Base-by-base conservation (phyloP, 1,140 invertebrate genomes). In the Drosophila saltans region DNA sequence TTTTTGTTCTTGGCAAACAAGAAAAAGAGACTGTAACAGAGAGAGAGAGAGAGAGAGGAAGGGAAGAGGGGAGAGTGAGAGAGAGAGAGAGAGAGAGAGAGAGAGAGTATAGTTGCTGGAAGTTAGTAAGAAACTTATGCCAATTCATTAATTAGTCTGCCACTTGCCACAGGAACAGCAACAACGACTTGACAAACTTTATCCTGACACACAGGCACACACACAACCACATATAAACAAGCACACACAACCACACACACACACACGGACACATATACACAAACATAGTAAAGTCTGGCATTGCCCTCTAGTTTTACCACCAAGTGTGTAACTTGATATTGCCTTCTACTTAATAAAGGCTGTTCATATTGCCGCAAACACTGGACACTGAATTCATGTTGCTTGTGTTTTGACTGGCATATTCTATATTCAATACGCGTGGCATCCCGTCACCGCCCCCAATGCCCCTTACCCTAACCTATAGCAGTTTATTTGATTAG, bases 121-220 rank as follows among this genome's bases (percentile, higher is more conserved):
- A 72, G 67, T 75, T 71, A 73, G 74, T 63, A 59, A 64, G 80
- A 89, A 88, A 88, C 80, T 88, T 89, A 89, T 88, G 83, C 77
- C 83, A 88, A 88, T 88, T 88, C 84, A 88, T 83, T 88, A 88
- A 88, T 88, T 88, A 89, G 83, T 88, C 80, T 80, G 75, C 69
- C 79, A 86, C 72, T 81, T 77, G 78, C 60, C 80, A 78, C 72
- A 74, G 63, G 52, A 73, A 69, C 72, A 72, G 58, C 52, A 36
- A 55, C 71, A 69, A 66, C 62, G 65, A 79, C 79, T 80, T 72
- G 74, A 78, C 81, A 80, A 76, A 80, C 64, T 74, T 72, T 66
- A 61, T 69, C 62, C 62, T 56, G 58, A 26, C 11, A 63, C 40
- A 66, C 28, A 52, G 21, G 36, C 61, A 75, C 52, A 61, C 24